A percentile compares a stretch with the other conserved stretches of the same genome.
phyloP scores from a whole-genome alignment of 2,888 invertebrate genomes.

The Hypsopygia costalis region DNA sequence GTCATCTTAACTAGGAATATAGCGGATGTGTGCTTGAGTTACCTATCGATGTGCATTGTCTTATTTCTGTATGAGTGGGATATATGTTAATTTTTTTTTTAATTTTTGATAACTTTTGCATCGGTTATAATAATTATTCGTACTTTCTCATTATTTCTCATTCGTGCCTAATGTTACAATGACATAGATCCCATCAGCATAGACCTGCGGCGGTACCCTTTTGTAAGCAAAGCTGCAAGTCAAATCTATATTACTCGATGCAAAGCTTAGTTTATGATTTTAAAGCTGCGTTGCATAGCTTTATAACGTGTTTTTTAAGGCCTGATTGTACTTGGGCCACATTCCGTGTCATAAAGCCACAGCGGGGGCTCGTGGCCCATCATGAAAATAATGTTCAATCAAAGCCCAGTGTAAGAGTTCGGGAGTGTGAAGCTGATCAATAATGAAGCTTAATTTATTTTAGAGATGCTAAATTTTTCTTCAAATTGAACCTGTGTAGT shows the following conservation, averaged over 20 bases:
- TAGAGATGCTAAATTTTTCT: constrained; percentile 75
- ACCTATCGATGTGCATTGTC: constrained; percentile 75
- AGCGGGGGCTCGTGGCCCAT: constrained; percentile 58
- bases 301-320: constrained; percentile 68
- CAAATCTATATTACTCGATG: constrained; percentile 76
- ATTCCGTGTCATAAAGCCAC: constrained; percentile 74
- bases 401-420: constrained; percentile 75
- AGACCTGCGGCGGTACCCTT: constrained; percentile 67
- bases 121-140: constrained; percentile 22
- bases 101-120: constrained; percentile 56
- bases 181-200: constrained; percentile 78
- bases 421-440: constrained; percentile 76
- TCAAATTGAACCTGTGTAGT: constrained; percentile 86
- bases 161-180: constrained; percentile 23
- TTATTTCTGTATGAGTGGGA: constrained; percentile 74
- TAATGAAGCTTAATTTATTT: constrained; percentile 71
- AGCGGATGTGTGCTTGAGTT: constrained; percentile 76
- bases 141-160: constrained; percentile 33
- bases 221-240: constrained; percentile 77
- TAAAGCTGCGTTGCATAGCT: constrained; percentile 77
- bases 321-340: constrained; percentile 48
- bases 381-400: constrained; percentile 71
- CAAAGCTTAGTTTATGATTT: constrained; percentile 74
- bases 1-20: constrained; percentile 38
- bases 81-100: constrained; percentile 66